A percentile compares a stretch with the other conserved stretches of the same genome.
Conservation (phyloP, 1,140 invertebrate species). For the Zaprionus ghesquierei region DNA sequence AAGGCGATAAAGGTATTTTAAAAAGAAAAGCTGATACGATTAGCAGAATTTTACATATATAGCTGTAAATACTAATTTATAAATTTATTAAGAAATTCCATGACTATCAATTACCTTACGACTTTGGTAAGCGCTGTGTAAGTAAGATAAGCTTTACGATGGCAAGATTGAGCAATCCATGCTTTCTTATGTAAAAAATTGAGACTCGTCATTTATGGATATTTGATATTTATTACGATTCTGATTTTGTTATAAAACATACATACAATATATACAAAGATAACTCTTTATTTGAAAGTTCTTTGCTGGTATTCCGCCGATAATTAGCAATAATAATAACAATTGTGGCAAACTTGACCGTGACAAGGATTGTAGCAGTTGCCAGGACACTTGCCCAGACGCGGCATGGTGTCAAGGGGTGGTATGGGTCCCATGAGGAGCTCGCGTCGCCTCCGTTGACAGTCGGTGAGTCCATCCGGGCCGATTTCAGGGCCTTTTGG, state of each 20-base stretch:
- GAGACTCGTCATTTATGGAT: no score
- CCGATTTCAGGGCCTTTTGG: background rate
- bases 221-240: background rate
- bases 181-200: no score
- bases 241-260: background rate
- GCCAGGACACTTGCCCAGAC: conserved; percentile 26
- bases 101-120: no score
- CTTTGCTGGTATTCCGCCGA: background rate
- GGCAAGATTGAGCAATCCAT: no score
- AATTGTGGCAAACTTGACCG: background rate
- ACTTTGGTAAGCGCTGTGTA: no score
- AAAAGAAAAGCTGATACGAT: conserved; percentile 4
- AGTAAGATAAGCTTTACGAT: no score
- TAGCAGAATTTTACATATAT: background rate
- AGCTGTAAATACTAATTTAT: no score
- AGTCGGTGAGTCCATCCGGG: conserved; percentile 27
- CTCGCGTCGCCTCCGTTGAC: conserved; percentile 11
- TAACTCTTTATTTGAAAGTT: background rate
- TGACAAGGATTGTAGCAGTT: conserved; percentile 21
- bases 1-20: background rate
- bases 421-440: conserved; percentile 6
- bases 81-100: no score
- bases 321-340: conserved; percentile 13
- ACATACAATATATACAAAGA: background rate
- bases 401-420: conserved; percentile 21